Conservation (phyloP, 1,140 invertebrate genomes). For the Metaphire vulgaris region DNA sequence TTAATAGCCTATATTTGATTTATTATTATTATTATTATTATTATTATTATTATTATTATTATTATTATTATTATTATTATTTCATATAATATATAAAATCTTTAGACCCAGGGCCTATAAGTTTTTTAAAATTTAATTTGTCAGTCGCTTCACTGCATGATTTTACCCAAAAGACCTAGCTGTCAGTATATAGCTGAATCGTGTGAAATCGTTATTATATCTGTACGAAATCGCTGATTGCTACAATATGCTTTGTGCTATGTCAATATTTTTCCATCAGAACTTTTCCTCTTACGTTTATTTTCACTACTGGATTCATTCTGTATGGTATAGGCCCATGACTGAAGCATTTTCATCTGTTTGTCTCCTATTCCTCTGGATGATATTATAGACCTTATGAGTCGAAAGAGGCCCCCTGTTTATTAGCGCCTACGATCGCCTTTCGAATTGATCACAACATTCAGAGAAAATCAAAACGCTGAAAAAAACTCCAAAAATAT, state of each 20-base stretch:
- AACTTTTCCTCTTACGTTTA: neutral
- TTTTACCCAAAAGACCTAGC: neutral
- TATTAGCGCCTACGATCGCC: no score
- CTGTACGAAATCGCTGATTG: no score
- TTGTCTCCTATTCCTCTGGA: no score
- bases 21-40: no score
- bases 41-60: constrained; percentile 8
- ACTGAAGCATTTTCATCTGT: no score
- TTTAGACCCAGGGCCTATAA: neutral
- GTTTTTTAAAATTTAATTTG: neutral
- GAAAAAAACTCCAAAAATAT: no score
- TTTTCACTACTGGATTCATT: neutral
- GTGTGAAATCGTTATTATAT: no score
- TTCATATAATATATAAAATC: constrained; percentile 2
- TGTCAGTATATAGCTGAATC: neutral
- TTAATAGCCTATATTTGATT: no score
- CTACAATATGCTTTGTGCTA: neutral
- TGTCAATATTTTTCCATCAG: neutral
- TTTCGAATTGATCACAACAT: no score
- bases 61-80: constrained; percentile 10
- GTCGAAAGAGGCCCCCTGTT: no score
- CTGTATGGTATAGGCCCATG: neutral
- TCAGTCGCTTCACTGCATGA: neutral
- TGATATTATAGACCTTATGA: no score
- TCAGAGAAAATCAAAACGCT: no score